Conservation (phyloP, 2,888 invertebrate genomes). For the Heteromyza rotundicornis region DNA sequence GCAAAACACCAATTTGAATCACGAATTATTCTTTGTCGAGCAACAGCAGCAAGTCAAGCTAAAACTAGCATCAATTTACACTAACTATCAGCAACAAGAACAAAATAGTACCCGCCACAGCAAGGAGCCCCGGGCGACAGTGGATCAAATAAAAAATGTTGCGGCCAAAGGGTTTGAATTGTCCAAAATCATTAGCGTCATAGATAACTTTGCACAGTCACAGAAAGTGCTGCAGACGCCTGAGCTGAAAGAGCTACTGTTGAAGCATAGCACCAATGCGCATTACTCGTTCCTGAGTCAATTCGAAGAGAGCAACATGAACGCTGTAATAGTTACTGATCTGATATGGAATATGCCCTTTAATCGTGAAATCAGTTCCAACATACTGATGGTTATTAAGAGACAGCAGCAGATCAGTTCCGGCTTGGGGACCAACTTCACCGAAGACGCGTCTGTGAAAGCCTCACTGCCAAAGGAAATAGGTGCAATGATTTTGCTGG, state of each 20-base stretch:
- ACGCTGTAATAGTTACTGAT: slow-evolving; percentile 56
- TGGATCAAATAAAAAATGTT: slow-evolving; percentile 64
- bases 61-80: slow-evolving; percentile 53
- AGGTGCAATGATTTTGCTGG: slow-evolving; percentile 50
- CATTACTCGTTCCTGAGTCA: slow-evolving; percentile 53
- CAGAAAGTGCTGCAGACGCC: slow-evolving; percentile 48
- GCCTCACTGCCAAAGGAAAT: slow-evolving; percentile 42
- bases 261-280: slow-evolving; percentile 45
- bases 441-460: slow-evolving; percentile 23
- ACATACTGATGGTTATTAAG: slow-evolving; percentile 53
- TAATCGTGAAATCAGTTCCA: slow-evolving; percentile 57
- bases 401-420: slow-evolving; percentile 44
- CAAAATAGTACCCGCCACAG: slow-evolving; percentile 21
- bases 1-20: slow-evolving; percentile 69
- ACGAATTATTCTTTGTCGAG: slow-evolving; percentile 74
- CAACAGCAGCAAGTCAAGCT: slow-evolving; percentile 64
- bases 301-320: slow-evolving; percentile 50
- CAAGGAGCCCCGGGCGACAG: slow-evolving; percentile 44
- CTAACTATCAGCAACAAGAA: slow-evolving; percentile 51
- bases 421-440: neutral
- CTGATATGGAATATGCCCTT: slow-evolving; percentile 55
- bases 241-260: slow-evolving; percentile 45
- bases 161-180: slow-evolving; percentile 68
- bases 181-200: slow-evolving; percentile 68
- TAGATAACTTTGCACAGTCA: slow-evolving; percentile 66